Base-by-base conservation (phyloP, 1,140 invertebrate species). In the Anastrepha ludens region DNA sequence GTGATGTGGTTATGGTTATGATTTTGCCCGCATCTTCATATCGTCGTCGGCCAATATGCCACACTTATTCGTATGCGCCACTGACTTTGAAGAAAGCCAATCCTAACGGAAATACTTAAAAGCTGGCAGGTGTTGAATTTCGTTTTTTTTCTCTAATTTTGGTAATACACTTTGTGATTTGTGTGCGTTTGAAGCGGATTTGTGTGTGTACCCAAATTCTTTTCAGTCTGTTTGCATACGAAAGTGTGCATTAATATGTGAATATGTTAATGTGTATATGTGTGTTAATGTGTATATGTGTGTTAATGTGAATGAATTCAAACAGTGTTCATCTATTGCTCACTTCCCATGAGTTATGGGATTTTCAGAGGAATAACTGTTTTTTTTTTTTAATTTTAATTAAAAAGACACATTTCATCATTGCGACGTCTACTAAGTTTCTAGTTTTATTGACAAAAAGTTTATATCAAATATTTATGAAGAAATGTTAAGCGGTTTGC, bases 81-180 rank as follows among this genome's bases (percentile, higher is more conserved):
- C 4, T 50, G 50, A n/a, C 29, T 67, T 4, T 55, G 20, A 3
- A 29, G 74, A 50, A 41, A 13, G 55, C 2, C 74, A 47, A n/a
- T 55, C 70, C 50, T 55, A 81, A 55, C 74, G 74, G 74, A 58
- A 58, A 55, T 81, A 55, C 55, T 55, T 55, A 29, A n/a, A 50
- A 81, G 17, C 17, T 81, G 47, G 74, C 74, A 81, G 74, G 74
- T 55, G 74, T 55, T 13, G 74, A 81, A 20, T 81, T 29, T 81
- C 5, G 1, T 81, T 55, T 74, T n/a, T 44, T 74, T 17, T 39
- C 0, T 39, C 9, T n/a, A 2, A 11, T 74, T 81, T 81, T 55
- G 44, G n/a, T 81, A 55, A 55, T 55, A 20, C 50, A 58, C 47
- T 9, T 39, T 29, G 8, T 55, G 17, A 55, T 81, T 58, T 81